Percentiles rank a stretch among this genome's conserved stretches.
Evolutionary conservation across 2,888 invertebrate genomes (phyloP).

Genomic region (Drepana falcataria): DNA sequence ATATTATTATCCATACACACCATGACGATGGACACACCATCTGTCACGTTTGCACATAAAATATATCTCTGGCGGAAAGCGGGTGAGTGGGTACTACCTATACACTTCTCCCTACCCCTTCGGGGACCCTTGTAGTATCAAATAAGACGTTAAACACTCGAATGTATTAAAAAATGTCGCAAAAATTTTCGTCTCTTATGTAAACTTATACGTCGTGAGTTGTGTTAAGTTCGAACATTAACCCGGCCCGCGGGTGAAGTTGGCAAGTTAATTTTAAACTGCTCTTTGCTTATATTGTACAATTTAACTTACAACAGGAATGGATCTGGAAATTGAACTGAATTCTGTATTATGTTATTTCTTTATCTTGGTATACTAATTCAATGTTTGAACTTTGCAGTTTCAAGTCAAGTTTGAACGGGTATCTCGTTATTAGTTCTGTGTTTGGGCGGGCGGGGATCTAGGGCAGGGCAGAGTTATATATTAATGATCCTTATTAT

Average conservation of each 20-base stretch:
- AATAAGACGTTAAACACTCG: too few relatives aligned
- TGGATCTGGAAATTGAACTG: conserved; percentile 20
- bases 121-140: too few relatives aligned
- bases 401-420: neutral
- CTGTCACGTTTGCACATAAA: too few relatives aligned
- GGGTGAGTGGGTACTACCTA: too few relatives aligned
- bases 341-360: conserved; percentile 8
- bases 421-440: too few relatives aligned
- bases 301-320: conserved; percentile 31
- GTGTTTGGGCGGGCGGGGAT: too few relatives aligned
- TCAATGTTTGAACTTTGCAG: neutral
- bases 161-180: conserved; percentile 6
- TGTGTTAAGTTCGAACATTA: conserved; percentile 19
- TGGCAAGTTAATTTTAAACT: conserved; percentile 41
- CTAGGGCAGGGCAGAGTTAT: too few relatives aligned
- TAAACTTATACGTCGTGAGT: conserved; percentile 15
- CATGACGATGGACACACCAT: too few relatives aligned
- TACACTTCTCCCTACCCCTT: too few relatives aligned
- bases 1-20: too few relatives aligned
- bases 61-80: too few relatives aligned
- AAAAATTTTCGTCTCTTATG: conserved; percentile 10
- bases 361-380: neutral
- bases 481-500: too few relatives aligned
- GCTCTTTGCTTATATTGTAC: conserved; percentile 14
- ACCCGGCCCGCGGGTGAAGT: conserved; percentile 13